These are phyloP conservation scores for Apis florea DNA, from an alignment of 1,140 invertebrate genomes.

Conservation along the genomic window DNA sequence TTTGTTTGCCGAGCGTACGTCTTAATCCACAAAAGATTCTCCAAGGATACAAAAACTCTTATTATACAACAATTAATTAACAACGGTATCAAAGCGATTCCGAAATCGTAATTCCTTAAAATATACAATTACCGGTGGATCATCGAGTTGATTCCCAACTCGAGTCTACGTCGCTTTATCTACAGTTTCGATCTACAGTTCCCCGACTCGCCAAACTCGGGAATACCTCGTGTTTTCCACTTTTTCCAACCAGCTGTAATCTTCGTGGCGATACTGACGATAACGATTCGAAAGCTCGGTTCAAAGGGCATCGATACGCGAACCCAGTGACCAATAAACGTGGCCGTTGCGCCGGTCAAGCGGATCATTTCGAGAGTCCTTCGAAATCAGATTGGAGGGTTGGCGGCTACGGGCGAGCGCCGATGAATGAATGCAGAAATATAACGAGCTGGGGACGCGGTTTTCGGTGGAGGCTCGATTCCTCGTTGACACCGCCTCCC, in stretches of 20 bases:
- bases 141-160: neutral
- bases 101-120: neutral
- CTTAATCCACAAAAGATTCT: neutral
- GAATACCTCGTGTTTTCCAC: neutral
- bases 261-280: neutral
- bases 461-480: constrained; percentile 21
- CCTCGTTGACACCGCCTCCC: neutral
- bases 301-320: constrained; percentile 33
- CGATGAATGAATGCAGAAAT: constrained; percentile 23
- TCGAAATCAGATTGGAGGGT: neutral
- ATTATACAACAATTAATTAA: neutral
- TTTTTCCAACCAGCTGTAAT: constrained; percentile 3
- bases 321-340: constrained; percentile 46
- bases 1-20: neutral
- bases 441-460: constrained; percentile 30
- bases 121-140: neutral
- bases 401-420: neutral
- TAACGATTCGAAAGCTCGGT: neutral
- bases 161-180: neutral
- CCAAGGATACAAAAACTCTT: too few species aligned
- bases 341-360: neutral
- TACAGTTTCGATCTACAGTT: neutral
- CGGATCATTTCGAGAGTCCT: constrained; percentile 41
- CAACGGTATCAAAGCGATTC: neutral
- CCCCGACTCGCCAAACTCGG: neutral